Percentiles rank a stretch among this genome's conserved stretches.
These are phyloP conservation scores for Epistrophella euchroma DNA, from an alignment of 2,888 invertebrate genomes.

Conservation along the genomic window DNA sequence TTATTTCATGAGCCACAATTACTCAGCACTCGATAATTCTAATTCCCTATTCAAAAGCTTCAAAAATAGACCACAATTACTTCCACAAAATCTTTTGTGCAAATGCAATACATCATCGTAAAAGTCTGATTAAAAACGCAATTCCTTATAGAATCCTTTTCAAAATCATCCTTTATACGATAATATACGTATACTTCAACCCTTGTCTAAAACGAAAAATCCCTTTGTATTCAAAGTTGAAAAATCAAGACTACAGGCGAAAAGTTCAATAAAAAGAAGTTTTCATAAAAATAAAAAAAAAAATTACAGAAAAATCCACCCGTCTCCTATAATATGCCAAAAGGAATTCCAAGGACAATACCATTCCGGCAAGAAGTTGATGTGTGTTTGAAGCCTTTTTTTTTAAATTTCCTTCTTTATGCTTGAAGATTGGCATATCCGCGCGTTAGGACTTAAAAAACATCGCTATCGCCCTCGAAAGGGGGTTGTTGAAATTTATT, in stretches of 20 bases:
- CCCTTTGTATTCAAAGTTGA: slow-evolving; percentile 46
- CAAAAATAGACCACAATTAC: slow-evolving; percentile 44
- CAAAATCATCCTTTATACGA: background rate
- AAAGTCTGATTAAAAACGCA: slow-evolving; percentile 57
- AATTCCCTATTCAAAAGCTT: slow-evolving; percentile 22
- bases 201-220: slow-evolving; percentile 23
- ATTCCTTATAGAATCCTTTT: slow-evolving; percentile 37
- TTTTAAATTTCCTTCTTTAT: slow-evolving; percentile 52
- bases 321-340: slow-evolving; percentile 12
- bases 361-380: slow-evolving; percentile 11
- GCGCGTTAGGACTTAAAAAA: slow-evolving; percentile 40
- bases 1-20: background rate
- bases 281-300: slow-evolving; percentile 26
- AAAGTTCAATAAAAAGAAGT: slow-evolving; percentile 40
- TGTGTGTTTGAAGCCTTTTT: slow-evolving; percentile 21
- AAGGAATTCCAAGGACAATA: slow-evolving; percentile 62
- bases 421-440: slow-evolving; percentile 58
- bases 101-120: slow-evolving; percentile 58
- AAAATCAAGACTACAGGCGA: slow-evolving; percentile 37
- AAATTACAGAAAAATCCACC: slow-evolving; percentile 3
- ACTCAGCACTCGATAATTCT: slow-evolving; percentile 18
- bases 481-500: slow-evolving; percentile 44
- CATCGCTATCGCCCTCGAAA: background rate
- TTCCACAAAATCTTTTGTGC: slow-evolving; percentile 40
- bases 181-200: background rate